Base-by-base conservation (phyloP, 2,113 vertebrate genomes). In the Dryoscopus gambensis region DNA sequence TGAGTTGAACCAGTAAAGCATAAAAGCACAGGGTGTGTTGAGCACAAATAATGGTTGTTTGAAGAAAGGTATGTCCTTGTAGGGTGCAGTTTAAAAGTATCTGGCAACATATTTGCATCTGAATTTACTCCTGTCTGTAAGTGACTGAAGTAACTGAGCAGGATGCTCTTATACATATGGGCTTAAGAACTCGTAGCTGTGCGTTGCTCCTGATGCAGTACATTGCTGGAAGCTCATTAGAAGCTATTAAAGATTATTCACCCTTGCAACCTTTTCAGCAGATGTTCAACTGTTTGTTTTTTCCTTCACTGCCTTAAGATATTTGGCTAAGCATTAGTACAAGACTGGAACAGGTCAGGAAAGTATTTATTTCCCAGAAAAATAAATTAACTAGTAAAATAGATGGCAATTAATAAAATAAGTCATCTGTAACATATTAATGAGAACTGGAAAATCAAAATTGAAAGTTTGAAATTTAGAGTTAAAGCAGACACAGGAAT, bases 211-310 rank as follows among this genome's bases (percentile, higher is more conserved):
- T 67, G 57, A 55, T 57, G 37, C 44, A 69, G 57, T 89, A 37
- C 53, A 68, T 90, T 94, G 93, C 69, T 87, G 71, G 73, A 95
- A 93, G 56, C 77, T 95, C 57, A 60, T 95, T 96, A 95, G 84
- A 94, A 95, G 40, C 69, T 94, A 57, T 92, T 89, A 93, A 79
- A 89, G 90, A 85, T 97, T 96, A 92, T 97, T 97, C 96, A 95
- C 85, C 82, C 90, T 96, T 71, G 82, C 88, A 97, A 97, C 89
- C 91, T 95, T 93, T 95, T 95, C 81, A 87, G 49, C 89, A 90
- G 93, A 97, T 92, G 92, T 94, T 97, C 93, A 90, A 56, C 56
- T 89, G 76, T 92, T 95, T 92, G 76, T 92, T 95, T 96, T 96
- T 96, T 80, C 83, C 82, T 89, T 90, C 68, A 56, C 33, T 92